These are phyloP conservation scores for Oostethus manadensis DNA, from an alignment of 2,113 vertebrate genomes.

Conservation along the genomic window DNA sequence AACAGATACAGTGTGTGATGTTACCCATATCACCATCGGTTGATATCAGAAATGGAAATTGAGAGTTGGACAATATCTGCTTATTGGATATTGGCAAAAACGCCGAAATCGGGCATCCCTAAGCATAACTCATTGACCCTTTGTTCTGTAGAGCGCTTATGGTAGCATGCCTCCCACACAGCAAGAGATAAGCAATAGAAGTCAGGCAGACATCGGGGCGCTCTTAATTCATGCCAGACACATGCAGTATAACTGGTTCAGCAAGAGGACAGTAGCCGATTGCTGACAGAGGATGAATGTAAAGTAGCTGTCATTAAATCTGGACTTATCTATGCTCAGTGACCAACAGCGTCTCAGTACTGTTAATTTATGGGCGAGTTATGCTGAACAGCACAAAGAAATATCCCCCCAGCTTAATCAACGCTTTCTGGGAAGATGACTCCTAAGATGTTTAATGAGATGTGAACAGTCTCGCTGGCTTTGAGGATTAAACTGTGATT, in stretches of 20 bases:
- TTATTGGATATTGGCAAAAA: too few species aligned
- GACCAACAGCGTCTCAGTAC: not conserved
- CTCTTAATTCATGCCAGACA: not conserved
- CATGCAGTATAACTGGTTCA: conserved; percentile 8
- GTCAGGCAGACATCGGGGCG: too few species aligned
- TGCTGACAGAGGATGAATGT: conserved; percentile 1
- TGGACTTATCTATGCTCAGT: conserved; percentile 6
- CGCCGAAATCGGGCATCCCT: too few species aligned
- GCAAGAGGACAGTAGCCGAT: not conserved
- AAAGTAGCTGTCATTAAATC: not conserved
- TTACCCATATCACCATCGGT: too few species aligned
- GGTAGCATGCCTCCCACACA: too few species aligned
- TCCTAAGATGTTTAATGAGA: not conserved
- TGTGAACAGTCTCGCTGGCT: not conserved
- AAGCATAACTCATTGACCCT: too few species aligned
- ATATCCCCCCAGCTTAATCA: not conserved
- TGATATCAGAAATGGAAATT: too few species aligned
- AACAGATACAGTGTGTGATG: too few species aligned
- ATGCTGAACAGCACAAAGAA: conserved; percentile 5
- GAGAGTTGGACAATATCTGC: too few species aligned
- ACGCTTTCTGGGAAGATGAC: not conserved
- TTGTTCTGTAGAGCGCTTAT: too few species aligned
- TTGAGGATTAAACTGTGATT: conserved; percentile 1
- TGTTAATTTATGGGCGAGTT: not conserved
- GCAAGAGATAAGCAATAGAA: too few species aligned